These are phyloP conservation scores for Pituophis catenifer DNA, from an alignment of 2,113 vertebrate genomes.

Conservation along the genomic window DNA sequence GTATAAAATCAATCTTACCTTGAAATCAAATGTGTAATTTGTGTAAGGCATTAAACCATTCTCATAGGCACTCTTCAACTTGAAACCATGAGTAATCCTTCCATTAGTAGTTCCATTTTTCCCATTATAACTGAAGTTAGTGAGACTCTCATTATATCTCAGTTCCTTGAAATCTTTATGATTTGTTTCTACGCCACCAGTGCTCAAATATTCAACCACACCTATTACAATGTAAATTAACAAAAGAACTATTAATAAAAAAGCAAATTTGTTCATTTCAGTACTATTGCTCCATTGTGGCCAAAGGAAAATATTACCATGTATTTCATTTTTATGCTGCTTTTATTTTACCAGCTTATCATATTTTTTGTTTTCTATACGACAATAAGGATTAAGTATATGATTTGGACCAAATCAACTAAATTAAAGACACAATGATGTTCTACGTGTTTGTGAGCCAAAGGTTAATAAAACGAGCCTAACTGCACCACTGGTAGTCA, in stretches of 20 bases:
- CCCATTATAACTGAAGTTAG: slow-evolving; percentile 96
- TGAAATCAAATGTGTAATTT: slow-evolving; percentile 97
- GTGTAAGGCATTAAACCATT: slow-evolving; percentile 98
- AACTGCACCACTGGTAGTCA: not conserved
- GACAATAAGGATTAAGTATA: not conserved
- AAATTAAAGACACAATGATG: not conserved
- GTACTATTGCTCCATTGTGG: not conserved
- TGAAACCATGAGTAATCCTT: slow-evolving; percentile 97
- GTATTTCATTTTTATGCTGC: not conserved
- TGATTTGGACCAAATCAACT: not conserved
- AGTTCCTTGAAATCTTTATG: slow-evolving; percentile 99
- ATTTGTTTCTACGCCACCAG: slow-evolving; percentile 94
- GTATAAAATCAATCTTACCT: slow-evolving; percentile 68
- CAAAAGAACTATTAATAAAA: not conserved
- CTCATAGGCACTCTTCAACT: slow-evolving; percentile 97
- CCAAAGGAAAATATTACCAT: not conserved
- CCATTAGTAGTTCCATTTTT: slow-evolving; percentile 91
- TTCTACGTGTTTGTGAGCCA: not conserved
- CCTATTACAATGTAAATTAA: slow-evolving; percentile 66
- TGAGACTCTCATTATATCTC: slow-evolving; percentile 94
- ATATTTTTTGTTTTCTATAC: not conserved
- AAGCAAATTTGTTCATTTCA: not conserved
- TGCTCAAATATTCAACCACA: slow-evolving; percentile 96
- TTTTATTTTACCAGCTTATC: not conserved
- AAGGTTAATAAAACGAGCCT: not conserved